Conservation (phyloP, 1,140 invertebrate genomes). For the Bombus waltoni region DNA sequence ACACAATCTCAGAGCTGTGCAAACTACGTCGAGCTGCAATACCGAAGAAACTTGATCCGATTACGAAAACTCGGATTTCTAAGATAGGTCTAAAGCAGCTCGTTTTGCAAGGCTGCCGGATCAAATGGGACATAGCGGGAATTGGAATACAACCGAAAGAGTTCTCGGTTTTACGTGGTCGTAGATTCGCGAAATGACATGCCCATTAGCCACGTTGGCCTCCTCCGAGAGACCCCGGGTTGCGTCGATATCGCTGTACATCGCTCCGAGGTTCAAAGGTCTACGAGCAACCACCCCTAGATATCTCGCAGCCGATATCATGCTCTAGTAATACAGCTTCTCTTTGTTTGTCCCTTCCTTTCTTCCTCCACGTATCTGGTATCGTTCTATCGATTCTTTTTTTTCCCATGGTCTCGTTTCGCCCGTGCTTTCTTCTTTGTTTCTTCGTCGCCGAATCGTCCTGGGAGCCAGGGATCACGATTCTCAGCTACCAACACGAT, state of each 20-base stretch:
- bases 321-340: slow-evolving; percentile 48
- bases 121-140: slow-evolving; percentile 28
- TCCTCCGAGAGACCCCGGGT: slow-evolving; percentile 34
- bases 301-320: slow-evolving; percentile 66
- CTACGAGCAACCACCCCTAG: slow-evolving; percentile 38
- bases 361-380: background rate
- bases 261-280: slow-evolving; percentile 53
- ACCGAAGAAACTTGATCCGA: background rate
- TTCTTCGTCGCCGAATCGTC: background rate
- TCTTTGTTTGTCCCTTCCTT: background rate
- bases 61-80: background rate
- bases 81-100: slow-evolving; percentile 5
- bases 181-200: slow-evolving; percentile 63
- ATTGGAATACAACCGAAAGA: slow-evolving; percentile 51
- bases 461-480: background rate
- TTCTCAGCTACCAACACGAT: slow-evolving; percentile 1
- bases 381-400: slow-evolving; percentile 32
- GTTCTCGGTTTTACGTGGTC: slow-evolving; percentile 48
- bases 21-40: too few species aligned
- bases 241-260: slow-evolving; percentile 54
- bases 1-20: too few species aligned
- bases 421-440: slow-evolving; percentile 17
- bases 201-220: slow-evolving; percentile 51
- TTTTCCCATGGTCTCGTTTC: background rate
- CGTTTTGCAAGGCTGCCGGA: background rate